These are phyloP conservation scores for Armadillidium nasatum DNA, from an alignment of 1,140 invertebrate genomes.

Conservation along the genomic window DNA sequence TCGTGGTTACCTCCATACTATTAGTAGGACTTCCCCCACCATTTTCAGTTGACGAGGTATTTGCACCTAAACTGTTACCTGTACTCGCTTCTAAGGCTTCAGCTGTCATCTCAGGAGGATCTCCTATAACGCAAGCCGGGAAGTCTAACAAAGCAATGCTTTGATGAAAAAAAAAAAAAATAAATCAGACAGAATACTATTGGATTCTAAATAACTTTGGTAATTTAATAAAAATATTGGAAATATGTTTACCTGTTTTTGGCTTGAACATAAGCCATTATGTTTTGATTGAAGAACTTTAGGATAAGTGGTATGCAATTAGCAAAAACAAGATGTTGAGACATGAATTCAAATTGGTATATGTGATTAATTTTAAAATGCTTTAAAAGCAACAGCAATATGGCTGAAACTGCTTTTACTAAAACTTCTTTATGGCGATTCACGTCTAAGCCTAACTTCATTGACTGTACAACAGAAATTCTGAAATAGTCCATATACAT, in stretches of 20 bases:
- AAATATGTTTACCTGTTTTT: constrained; percentile 70
- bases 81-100: constrained; percentile 91
- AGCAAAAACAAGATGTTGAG: constrained; percentile 96
- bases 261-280: constrained; percentile 87
- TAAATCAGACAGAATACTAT: not conserved
- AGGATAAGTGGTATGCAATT: constrained; percentile 98
- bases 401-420: constrained; percentile 93
- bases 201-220: too few species aligned
- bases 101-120: constrained; percentile 86
- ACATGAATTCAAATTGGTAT: constrained; percentile 99
- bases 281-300: constrained; percentile 99
- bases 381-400: constrained; percentile 87
- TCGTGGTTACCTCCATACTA: constrained; percentile 70
- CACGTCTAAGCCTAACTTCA: constrained; percentile 94
- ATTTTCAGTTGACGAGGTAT: constrained; percentile 7
- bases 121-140: constrained; percentile 91
- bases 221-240: not conserved
- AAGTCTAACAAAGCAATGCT: constrained; percentile 91
- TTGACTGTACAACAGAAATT: constrained; percentile 91
- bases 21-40: constrained; percentile 41
- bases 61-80: constrained; percentile 49
- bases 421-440: constrained; percentile 99
- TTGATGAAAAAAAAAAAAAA: constrained; percentile 34
- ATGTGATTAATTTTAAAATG: constrained; percentile 99
- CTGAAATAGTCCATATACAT: constrained; percentile 48